A percentile compares a stretch with the other conserved stretches of the same genome.
Conservation (phyloP, 2,113 vertebrate species). For the Seriola aureovittata region DNA sequence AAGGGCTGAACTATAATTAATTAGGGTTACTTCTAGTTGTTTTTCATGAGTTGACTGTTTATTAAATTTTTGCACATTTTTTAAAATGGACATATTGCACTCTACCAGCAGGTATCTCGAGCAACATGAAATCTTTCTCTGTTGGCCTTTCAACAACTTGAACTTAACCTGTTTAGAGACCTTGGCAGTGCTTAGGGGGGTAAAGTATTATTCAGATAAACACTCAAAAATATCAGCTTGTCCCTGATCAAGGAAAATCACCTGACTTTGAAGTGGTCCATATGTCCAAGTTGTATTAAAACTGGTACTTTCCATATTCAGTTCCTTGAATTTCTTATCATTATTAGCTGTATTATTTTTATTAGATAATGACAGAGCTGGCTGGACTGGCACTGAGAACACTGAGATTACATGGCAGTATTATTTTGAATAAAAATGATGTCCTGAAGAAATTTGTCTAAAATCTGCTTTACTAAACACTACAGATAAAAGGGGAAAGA, state of each 20-base stretch:
- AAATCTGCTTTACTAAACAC: neutral
- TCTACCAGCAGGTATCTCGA: neutral
- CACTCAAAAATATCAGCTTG: neutral
- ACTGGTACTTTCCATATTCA: neutral
- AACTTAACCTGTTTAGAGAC: neutral
- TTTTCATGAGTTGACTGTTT: neutral
- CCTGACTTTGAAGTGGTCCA: slow-evolving; percentile 1
- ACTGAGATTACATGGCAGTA: neutral
- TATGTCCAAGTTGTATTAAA: neutral
- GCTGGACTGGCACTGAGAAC: neutral
- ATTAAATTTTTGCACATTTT: neutral
- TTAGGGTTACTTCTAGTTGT: neutral
- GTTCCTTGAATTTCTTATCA: neutral
- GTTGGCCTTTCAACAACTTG: neutral
- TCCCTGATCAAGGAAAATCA: neutral
- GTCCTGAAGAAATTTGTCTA: neutral
- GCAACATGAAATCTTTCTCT: neutral
- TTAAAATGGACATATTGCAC: neutral
- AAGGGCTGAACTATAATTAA: neutral
- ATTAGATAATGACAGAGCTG: neutral
- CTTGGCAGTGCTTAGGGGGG: neutral
- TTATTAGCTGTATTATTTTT: neutral
- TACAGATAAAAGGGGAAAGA: neutral
- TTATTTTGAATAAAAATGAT: neutral
- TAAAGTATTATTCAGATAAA: neutral